Conservation (phyloP, 1,140 invertebrate genomes). For the Phymorhynchus buccinoides region DNA sequence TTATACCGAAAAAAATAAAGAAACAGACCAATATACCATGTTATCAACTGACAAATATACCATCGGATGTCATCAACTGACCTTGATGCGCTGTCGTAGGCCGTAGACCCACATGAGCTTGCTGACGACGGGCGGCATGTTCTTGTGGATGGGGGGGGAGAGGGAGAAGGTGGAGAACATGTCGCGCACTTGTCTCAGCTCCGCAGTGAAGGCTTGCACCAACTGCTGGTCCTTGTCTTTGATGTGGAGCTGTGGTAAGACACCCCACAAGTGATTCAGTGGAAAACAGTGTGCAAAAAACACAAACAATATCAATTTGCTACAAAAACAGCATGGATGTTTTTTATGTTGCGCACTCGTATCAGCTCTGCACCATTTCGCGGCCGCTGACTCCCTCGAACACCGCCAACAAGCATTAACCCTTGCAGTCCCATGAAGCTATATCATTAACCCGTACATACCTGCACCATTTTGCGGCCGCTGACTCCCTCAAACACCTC, state of each 20-base stretch:
- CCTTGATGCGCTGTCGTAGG: conserved; percentile 68
- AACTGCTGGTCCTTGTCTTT: conserved; percentile 66
- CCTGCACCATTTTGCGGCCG: no score
- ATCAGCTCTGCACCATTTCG: conserved; percentile 71
- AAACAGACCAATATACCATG: no score
- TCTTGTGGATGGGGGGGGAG: conserved; percentile 64
- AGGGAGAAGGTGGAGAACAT: conserved; percentile 61
- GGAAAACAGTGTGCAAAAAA: not conserved
- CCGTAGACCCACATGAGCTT: conserved; percentile 70
- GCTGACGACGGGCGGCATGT: conserved; percentile 71
- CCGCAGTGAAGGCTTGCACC: conserved; percentile 63
- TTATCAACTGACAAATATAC: no score
- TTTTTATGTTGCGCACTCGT: conserved; percentile 69
- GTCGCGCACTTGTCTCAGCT: conserved; percentile 63
- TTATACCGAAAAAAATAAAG: no score
- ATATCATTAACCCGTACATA: no score
- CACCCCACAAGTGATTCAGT: conserved; percentile 36
- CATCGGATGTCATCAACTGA: no score
- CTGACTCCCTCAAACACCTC: no score
- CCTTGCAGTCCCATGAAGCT: no score
- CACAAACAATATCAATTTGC: not conserved
- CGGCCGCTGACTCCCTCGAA: conserved; percentile 73
- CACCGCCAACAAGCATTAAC: conserved; percentile 73
- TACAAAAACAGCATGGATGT: no score
- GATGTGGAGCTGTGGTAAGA: conserved; percentile 67